These are phyloP conservation scores for Drosophila colorata DNA, from an alignment of 2,888 invertebrate genomes.

Conservation along the genomic window DNA sequence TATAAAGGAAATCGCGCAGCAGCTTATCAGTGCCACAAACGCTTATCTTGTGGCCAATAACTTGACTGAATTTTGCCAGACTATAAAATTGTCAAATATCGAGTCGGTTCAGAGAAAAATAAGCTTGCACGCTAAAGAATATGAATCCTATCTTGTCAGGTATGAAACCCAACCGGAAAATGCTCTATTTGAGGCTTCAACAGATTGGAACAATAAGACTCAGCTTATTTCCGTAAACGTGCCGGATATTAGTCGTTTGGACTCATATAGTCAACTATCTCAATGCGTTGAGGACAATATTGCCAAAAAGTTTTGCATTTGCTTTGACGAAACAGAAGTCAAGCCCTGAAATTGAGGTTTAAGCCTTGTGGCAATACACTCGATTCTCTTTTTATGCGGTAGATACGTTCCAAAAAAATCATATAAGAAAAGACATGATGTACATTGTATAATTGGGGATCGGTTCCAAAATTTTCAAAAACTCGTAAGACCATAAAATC, in stretches of 20 bases:
- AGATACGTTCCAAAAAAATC: too few species aligned
- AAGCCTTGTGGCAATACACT: too few species aligned
- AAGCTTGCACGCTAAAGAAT: background rate
- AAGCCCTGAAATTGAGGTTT: background rate
- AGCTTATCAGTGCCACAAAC: slow-evolving; percentile 70
- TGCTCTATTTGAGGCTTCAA: slow-evolving; percentile 35
- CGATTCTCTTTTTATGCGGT: too few species aligned
- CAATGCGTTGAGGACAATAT: slow-evolving; percentile 51
- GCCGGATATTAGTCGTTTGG: slow-evolving; percentile 48
- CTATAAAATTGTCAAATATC: slow-evolving; percentile 43
- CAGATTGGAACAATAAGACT: slow-evolving; percentile 23
- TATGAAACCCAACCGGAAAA: slow-evolving; percentile 30
- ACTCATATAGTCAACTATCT: slow-evolving; percentile 22
- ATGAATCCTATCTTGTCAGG: slow-evolving; percentile 32
- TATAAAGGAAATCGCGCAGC: slow-evolving; percentile 25
- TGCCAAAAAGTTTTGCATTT: slow-evolving; percentile 79
- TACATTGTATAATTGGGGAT: too few species aligned
- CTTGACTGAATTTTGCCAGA: slow-evolving; percentile 56
- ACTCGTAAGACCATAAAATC: too few species aligned
- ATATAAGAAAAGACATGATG: too few species aligned
- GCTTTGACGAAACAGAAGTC: background rate
- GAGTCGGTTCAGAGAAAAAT: slow-evolving; percentile 32
- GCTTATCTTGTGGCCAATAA: slow-evolving; percentile 53
- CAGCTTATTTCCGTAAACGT: slow-evolving; percentile 28
- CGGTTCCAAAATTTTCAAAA: too few species aligned